Percentiles rank a stretch among this genome's conserved stretches.
These are phyloP conservation scores for Polylopha cassiicola DNA, from an alignment of 2,888 invertebrate genomes.

Conservation along the genomic window DNA sequence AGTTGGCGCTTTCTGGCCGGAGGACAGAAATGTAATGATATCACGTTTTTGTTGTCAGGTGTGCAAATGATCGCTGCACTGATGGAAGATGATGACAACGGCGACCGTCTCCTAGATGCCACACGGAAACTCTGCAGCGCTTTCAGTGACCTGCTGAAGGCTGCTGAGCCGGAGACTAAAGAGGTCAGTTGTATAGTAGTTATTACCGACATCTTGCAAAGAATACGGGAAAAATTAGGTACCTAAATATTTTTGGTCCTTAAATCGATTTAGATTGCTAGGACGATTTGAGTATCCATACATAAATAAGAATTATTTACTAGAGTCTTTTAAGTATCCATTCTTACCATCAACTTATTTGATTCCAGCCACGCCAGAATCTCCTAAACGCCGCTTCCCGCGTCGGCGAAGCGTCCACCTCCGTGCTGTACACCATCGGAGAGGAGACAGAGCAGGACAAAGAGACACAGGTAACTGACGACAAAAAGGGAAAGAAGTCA, in stretches of 20 bases:
- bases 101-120: constrained; percentile 92
- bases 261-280: too few species aligned
- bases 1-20: too few species aligned
- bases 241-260: too few species aligned
- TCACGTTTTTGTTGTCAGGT: constrained; percentile 35
- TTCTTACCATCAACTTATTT: background rate
- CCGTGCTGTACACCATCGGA: constrained; percentile 94
- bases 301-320: background rate
- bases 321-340: background rate
- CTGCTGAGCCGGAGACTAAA: constrained; percentile 96
- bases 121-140: constrained; percentile 94
- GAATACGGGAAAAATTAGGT: too few species aligned
- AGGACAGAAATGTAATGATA: too few species aligned
- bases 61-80: constrained; percentile 97
- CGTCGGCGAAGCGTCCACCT: constrained; percentile 97
- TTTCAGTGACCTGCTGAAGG: constrained; percentile 94
- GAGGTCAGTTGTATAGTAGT: too few species aligned
- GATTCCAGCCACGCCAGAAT: constrained; percentile 88
- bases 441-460: constrained; percentile 92
- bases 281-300: too few species aligned
- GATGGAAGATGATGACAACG: constrained; percentile 90
- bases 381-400: constrained; percentile 96
- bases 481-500: constrained; percentile 46
- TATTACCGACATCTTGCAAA: too few species aligned
- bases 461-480: constrained; percentile 80